Conservation (phyloP, 2,888 invertebrate species). For the Muschampia plurimacula region DNA sequence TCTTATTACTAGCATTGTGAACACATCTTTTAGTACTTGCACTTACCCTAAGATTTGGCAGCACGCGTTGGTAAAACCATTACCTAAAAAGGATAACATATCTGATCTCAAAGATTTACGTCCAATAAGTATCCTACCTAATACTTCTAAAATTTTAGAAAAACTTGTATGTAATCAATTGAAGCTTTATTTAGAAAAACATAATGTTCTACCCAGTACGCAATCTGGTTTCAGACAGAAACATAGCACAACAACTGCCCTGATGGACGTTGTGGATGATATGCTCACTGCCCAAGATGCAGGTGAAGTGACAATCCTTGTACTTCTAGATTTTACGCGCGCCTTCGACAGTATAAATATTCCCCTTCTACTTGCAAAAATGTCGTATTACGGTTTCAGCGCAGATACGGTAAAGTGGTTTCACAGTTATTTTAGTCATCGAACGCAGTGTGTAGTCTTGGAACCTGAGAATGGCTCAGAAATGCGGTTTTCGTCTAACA, state of each 20-base stretch:
- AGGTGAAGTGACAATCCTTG: not conserved
- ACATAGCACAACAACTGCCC: conserved; percentile 2
- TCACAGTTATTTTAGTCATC: not conserved
- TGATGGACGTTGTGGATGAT: not conserved
- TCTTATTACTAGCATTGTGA: not conserved
- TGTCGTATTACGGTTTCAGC: not conserved
- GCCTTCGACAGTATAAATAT: conserved; percentile 3
- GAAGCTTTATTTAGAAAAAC: not conserved
- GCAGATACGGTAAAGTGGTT: not conserved
- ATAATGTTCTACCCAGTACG: not conserved
- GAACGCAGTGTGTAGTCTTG: not conserved
- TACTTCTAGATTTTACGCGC: conserved; percentile 5
- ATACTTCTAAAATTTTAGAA: not conserved
- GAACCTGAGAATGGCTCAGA: not conserved
- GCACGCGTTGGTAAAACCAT: not conserved
- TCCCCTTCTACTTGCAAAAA: not conserved
- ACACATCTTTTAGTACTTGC: not conserved
- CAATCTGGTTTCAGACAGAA: conserved; percentile 2
- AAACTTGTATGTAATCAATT: not conserved
- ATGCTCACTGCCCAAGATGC: not conserved
- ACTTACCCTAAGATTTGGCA: not conserved
- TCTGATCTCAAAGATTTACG: not conserved
- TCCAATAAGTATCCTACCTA: not conserved
- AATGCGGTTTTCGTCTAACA: not conserved
- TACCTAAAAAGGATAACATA: not conserved